Percentiles rank a stretch among this genome's conserved stretches.
phyloP scores from a whole-genome alignment of 2,888 invertebrate species.

The Synergus japonicus region DNA sequence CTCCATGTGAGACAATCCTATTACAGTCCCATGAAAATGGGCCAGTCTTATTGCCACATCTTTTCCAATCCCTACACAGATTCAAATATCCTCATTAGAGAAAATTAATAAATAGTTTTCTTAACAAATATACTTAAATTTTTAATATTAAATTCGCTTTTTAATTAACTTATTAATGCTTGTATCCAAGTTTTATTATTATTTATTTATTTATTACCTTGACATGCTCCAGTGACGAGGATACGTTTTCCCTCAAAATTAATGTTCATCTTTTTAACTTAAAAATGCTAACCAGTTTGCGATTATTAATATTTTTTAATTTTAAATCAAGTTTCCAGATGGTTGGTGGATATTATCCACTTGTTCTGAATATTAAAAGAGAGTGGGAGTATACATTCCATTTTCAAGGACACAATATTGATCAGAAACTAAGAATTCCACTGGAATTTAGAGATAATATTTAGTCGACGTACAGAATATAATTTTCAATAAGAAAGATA shows the following conservation, averaged over 20 bases:
- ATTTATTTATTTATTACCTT: conserved; percentile 80
- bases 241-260: conserved; percentile 87
- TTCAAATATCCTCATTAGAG: neutral
- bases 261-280: conserved; percentile 80
- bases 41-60: conserved; percentile 85
- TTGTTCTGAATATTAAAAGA: neutral
- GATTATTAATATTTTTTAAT: neutral
- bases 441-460: neutral
- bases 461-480: no score
- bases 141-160: no score
- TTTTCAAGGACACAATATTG: neutral
- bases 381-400: neutral
- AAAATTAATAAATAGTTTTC: neutral
- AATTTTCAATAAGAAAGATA: no score
- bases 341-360: neutral
- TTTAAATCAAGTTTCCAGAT: neutral
- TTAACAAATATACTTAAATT: neutral
- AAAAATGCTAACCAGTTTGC: neutral
- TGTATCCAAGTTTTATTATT: neutral
- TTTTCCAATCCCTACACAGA: conserved; percentile 81
- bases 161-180: no score
- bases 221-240: conserved; percentile 92
- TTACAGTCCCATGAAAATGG: conserved; percentile 85
- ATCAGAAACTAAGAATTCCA: neutral
- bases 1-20: conserved; percentile 86